Evolutionary conservation across 92 coral and sea anemone species (phyloP).

Genomic region (Virgularia gustaviana): DNA sequence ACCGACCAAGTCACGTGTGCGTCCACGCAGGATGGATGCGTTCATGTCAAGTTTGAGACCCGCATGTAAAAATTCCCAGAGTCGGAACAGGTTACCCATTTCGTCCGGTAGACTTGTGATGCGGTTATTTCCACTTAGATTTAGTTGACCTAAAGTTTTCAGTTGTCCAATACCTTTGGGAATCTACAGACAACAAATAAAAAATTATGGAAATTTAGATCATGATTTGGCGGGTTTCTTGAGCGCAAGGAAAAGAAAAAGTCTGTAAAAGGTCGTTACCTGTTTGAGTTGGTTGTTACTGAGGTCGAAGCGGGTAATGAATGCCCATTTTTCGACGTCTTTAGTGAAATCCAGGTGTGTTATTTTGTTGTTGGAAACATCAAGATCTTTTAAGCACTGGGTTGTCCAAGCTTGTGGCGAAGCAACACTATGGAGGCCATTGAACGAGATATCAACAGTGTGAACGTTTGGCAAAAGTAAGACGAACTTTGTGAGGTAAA

Average conservation of each 20-base stretch:
- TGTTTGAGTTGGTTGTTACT: constrained; percentile 68
- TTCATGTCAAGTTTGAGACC: constrained; percentile 79
- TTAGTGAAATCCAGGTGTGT: constrained; percentile 61
- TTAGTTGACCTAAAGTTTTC: constrained; percentile 70
- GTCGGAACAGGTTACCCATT: constrained; percentile 77
- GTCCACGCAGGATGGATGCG: constrained; percentile 69
- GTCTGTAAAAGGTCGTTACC: too few relatives aligned
- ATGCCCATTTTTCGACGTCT: constrained; percentile 59
- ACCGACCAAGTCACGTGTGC: constrained; percentile 80
- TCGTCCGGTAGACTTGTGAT: constrained; percentile 84
- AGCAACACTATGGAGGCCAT: constrained; percentile 65
- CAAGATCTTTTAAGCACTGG: constrained; percentile 78
- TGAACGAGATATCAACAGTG: constrained; percentile 68
- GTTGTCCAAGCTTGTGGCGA: constrained; percentile 74
- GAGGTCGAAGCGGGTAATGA: constrained; percentile 63
- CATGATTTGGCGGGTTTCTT: too few relatives aligned
- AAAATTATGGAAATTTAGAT: too few relatives aligned
- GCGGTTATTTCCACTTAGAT: constrained; percentile 70
- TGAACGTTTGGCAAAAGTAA: constrained; percentile 69
- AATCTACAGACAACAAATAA: too few relatives aligned
- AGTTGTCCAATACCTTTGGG: constrained; percentile 80
- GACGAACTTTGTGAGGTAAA: constrained; percentile 71
- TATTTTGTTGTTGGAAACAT: constrained; percentile 69
- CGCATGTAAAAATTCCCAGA: constrained; percentile 75
- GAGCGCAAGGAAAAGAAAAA: too few relatives aligned